A percentile compares a stretch with the other conserved stretches of the same genome.
Conservation (phyloP, 2,797 vertebrate genomes). For the Nasua narica region DNA sequence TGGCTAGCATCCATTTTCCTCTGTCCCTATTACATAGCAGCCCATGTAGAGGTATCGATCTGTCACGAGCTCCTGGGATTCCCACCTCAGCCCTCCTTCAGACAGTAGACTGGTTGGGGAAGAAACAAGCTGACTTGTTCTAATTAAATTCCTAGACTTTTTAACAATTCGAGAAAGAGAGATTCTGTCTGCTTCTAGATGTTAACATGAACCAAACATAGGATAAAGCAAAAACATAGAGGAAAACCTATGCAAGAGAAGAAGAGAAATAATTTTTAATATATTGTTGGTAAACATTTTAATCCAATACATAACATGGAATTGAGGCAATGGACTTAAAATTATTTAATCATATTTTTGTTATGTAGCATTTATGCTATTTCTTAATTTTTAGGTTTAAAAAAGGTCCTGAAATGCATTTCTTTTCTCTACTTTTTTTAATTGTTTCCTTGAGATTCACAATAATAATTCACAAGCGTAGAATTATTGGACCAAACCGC, state of each 20-base stretch:
- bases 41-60: background rate
- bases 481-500: background rate
- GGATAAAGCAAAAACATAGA: background rate
- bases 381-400: background rate
- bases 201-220: background rate
- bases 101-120: background rate
- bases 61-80: background rate
- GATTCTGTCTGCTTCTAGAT: background rate
- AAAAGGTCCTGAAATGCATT: background rate
- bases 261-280: background rate
- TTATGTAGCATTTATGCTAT: background rate
- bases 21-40: background rate
- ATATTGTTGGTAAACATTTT: background rate
- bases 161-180: background rate
- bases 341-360: background rate
- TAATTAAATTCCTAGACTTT: conserved; percentile 18
- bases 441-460: background rate
- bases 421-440: background rate
- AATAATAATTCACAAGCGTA: background rate
- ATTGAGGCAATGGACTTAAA: background rate
- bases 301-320: background rate
- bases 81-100: background rate
- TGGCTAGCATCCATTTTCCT: background rate
- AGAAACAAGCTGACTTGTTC: conserved; percentile 10
- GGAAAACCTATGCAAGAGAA: background rate